Evolutionary conservation across 2,888 invertebrate species (phyloP).

Genomic region (Dermolepida albohirtum): DNA sequence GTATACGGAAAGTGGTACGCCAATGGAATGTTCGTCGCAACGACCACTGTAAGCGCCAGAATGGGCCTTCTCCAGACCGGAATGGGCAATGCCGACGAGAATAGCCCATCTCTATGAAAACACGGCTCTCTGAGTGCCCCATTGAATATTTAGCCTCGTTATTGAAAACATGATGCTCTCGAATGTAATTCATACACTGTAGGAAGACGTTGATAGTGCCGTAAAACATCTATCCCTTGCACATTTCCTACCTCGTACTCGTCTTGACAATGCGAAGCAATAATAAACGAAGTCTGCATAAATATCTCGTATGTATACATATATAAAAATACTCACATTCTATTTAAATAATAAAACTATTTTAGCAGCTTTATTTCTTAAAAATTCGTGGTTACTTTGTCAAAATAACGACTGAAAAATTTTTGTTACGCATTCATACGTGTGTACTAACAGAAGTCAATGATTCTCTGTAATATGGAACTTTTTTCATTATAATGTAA

Average conservation of each 20-base stretch:
- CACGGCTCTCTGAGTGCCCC: conserved; percentile 48
- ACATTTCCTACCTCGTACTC: conserved; percentile 17
- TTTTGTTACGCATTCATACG: too few species aligned
- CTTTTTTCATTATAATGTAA: too few species aligned
- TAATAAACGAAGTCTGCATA: not conserved
- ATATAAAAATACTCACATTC: conserved; percentile 8
- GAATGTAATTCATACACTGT: conserved; percentile 61
- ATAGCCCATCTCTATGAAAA: conserved; percentile 62
- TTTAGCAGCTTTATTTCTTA: not conserved
- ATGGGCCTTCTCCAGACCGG: conserved; percentile 63
- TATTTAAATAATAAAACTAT: conserved; percentile 25
- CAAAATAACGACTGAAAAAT: too few species aligned
- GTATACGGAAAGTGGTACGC: conserved; percentile 48
- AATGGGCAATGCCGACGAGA: conserved; percentile 63
- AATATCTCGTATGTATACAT: conserved; percentile 14
- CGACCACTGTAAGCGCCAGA: conserved; percentile 62
- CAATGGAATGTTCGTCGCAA: conserved; percentile 60
- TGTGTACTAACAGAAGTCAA: too few species aligned
- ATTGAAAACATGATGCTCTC: conserved; percentile 63
- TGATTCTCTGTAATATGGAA: too few species aligned
- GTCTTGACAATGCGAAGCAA: conserved; percentile 5
- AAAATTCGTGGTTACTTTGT: too few species aligned
- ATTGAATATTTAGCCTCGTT: conserved; percentile 65
- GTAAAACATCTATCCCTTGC: conserved; percentile 51
- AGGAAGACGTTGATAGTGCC: conserved; percentile 58